A percentile compares a stretch with the other conserved stretches of the same genome.
phyloP scores from a whole-genome alignment of 2,113 vertebrate species.

The Taxidea taxus region DNA sequence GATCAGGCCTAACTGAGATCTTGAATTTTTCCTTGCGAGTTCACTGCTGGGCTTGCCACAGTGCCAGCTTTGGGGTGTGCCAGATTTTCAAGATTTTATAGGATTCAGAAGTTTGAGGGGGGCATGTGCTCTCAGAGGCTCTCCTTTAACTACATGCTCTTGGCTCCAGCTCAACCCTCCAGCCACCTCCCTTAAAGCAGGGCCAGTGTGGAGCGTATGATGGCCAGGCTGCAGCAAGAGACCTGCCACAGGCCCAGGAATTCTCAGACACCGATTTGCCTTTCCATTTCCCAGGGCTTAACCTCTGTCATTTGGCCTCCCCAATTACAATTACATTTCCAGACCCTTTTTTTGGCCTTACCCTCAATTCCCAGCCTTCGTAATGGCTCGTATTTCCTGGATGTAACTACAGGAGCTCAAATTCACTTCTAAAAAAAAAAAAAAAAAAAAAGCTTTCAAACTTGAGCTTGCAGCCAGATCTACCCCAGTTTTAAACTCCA shows the following conservation, averaged over 20 bases:
- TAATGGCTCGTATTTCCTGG: constrained; percentile 75
- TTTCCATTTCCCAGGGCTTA: constrained; percentile 73
- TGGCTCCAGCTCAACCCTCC: constrained; percentile 1
- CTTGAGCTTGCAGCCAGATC: constrained; percentile 54
- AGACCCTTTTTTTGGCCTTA: constrained; percentile 57
- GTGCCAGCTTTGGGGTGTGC: not conserved
- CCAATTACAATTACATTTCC: constrained; percentile 77
- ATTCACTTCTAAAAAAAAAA: constrained; percentile 56
- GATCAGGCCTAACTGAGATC: not conserved
- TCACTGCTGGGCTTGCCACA: not conserved
- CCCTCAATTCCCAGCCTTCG: constrained; percentile 73
- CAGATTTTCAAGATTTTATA: not conserved
- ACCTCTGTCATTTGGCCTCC: constrained; percentile 68
- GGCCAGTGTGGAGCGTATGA: not conserved
- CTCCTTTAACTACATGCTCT: not conserved
- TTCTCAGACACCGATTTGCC: constrained; percentile 68
- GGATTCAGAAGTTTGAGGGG: not conserved
- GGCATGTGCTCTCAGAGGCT: not conserved
- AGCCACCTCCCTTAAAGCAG: constrained; percentile 21
- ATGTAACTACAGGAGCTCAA: constrained; percentile 75
- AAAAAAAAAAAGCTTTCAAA: constrained; percentile 4
- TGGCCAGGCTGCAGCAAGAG: constrained; percentile 35
- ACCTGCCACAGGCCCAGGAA: constrained; percentile 48
- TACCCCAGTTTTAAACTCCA: constrained; percentile 57
- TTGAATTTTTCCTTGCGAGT: not conserved